A percentile compares a stretch with the other conserved stretches of the same genome.
Evolutionary conservation across 1,140 invertebrate genomes (phyloP).

Genomic region (Drosophila quadrilineata): DNA sequence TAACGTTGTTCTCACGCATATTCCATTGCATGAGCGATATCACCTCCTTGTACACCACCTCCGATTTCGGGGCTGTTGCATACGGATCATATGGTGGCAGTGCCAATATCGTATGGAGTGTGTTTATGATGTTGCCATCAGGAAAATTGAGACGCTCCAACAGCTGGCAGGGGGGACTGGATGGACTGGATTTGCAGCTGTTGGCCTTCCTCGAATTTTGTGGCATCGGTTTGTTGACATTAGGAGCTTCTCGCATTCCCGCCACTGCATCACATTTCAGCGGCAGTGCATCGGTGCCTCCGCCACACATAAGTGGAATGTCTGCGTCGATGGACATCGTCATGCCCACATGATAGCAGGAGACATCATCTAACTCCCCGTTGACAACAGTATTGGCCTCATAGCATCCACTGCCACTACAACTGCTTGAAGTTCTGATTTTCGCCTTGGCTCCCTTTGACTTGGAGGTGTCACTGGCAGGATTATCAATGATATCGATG

Average conservation of each 20-base stretch:
- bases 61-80: constrained; percentile 61
- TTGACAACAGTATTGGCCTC: constrained; percentile 45
- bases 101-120: constrained; percentile 69
- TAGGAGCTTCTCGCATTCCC: constrained; percentile 35
- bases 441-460: constrained; percentile 24
- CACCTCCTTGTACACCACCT: constrained; percentile 66
- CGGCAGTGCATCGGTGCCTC: constrained; percentile 36
- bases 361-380: constrained; percentile 53
- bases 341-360: constrained; percentile 71
- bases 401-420: constrained; percentile 8
- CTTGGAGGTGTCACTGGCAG: constrained; percentile 3
- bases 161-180: constrained; percentile 53
- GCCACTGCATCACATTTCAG: constrained; percentile 50
- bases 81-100: constrained; percentile 74
- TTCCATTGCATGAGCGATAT: constrained; percentile 72
- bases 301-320: constrained; percentile 44
- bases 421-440: neutral
- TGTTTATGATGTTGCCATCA: constrained; percentile 67
- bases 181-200: neutral
- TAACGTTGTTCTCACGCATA: constrained; percentile 70
- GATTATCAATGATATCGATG: too few relatives aligned
- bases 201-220: constrained; percentile 15
- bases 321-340: constrained; percentile 59
- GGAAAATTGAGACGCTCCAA: constrained; percentile 63
- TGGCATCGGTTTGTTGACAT: constrained; percentile 30